phyloP scores from a whole-genome alignment of 2,797 vertebrate genomes.

The Hippocampus kuda region DNA sequence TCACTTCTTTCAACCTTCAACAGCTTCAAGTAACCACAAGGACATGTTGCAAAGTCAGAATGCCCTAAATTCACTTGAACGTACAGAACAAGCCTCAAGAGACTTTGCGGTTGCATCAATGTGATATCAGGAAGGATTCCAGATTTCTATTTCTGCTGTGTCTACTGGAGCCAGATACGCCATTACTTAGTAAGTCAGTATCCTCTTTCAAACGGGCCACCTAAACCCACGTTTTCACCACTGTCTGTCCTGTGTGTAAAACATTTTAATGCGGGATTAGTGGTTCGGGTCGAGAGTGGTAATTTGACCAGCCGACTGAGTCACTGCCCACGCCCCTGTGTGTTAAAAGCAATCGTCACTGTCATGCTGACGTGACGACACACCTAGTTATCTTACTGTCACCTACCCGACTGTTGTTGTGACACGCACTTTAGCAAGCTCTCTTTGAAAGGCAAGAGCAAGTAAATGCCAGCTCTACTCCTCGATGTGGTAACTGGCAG shows the following conservation, averaged over 20 bases:
- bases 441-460: neutral
- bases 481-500: neutral
- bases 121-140: slow-evolving; percentile 2
- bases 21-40: slow-evolving; percentile 29
- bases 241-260: too few species aligned
- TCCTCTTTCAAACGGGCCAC: too few species aligned
- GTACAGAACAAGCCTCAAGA: slow-evolving; percentile 19
- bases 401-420: neutral
- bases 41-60: slow-evolving; percentile 5
- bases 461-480: neutral
- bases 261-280: neutral
- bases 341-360: neutral
- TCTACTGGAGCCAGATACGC: slow-evolving; percentile 6
- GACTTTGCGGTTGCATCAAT: slow-evolving; percentile 20
- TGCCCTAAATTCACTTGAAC: slow-evolving; percentile 18
- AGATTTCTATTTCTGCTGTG: slow-evolving; percentile 13
- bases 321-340: neutral
- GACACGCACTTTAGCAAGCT: neutral
- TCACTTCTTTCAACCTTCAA: slow-evolving; percentile 15
- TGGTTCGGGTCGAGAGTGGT: neutral
- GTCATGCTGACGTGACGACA: neutral
- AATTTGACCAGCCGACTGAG: neutral
- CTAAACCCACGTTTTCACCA: neutral
- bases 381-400: neutral
- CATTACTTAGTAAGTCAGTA: neutral